Evolutionary conservation across 2,888 invertebrate species (phyloP).

Genomic region (Ennomos erosarius): DNA sequence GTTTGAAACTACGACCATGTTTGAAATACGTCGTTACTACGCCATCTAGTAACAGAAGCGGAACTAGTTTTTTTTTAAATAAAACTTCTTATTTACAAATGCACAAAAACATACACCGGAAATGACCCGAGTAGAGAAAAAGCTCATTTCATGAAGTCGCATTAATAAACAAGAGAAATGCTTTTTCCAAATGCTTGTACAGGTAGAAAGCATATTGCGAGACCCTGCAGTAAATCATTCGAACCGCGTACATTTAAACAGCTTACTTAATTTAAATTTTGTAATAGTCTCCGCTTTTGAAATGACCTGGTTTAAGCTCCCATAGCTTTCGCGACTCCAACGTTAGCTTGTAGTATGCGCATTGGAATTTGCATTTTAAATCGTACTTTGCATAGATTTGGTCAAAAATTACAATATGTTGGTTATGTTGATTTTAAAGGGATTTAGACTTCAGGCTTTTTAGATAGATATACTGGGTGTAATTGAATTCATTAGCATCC

Average conservation of each 20-base stretch:
- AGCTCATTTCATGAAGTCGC: neutral
- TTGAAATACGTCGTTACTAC: too few relatives aligned
- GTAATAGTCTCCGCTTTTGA: constrained; percentile 57
- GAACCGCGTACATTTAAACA: constrained; percentile 41
- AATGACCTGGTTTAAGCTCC: constrained; percentile 44
- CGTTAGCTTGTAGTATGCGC: constrained; percentile 40
- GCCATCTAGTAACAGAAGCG: too few relatives aligned
- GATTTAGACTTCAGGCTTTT: neutral
- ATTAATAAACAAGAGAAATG: neutral
- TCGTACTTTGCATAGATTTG: constrained; percentile 25
- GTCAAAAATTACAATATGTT: constrained; percentile 14
- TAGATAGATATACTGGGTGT: too few relatives aligned
- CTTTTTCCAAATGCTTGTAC: constrained; percentile 10
- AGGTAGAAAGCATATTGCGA: constrained; percentile 28
- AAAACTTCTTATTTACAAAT: too few relatives aligned
- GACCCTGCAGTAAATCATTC: constrained; percentile 62
- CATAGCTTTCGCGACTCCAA: constrained; percentile 47
- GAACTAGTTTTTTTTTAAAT: too few relatives aligned
- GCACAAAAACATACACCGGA: too few relatives aligned
- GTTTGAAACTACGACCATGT: too few relatives aligned
- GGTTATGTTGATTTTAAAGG: neutral
- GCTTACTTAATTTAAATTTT: constrained; percentile 64
- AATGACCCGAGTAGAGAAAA: too few relatives aligned
- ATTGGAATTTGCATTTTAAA: constrained; percentile 39
- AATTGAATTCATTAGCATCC: too few relatives aligned